Conservation (phyloP, 2,797 vertebrate genomes). For the Ptychadena robeensis region DNA sequence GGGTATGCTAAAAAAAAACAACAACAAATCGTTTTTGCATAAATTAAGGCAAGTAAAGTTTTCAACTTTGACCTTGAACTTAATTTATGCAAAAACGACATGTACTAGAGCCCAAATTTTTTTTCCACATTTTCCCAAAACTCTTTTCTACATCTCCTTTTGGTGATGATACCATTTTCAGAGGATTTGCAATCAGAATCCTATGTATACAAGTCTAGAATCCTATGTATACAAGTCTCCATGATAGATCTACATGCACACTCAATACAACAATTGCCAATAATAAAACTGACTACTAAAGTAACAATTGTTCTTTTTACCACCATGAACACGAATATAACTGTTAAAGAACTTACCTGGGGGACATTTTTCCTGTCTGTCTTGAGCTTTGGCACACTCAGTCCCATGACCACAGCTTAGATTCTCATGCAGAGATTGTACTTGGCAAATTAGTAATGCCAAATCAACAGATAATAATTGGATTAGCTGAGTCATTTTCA, state of each 20-base stretch:
- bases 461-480: slow-evolving; percentile 50
- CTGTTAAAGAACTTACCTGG: slow-evolving; percentile 65
- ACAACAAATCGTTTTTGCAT: too few species aligned
- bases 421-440: fast-evolving
- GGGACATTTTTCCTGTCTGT: slow-evolving; percentile 56
- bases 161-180: too few species aligned
- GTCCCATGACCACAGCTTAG: slow-evolving; percentile 58
- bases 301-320: background rate
- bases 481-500: slow-evolving; percentile 59
- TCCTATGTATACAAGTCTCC: background rate
- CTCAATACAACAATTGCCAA: background rate
- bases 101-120: too few species aligned
- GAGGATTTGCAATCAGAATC: background rate
- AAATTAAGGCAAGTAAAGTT: too few species aligned
- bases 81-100: too few species aligned
- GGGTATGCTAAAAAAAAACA: too few species aligned
- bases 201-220: background rate
- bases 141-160: too few species aligned
- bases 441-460: background rate
- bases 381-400: slow-evolving; percentile 46
- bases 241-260: background rate
- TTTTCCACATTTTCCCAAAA: too few species aligned
- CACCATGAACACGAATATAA: background rate
- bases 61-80: too few species aligned
- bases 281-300: background rate